These are phyloP conservation scores for Pitangus sulphuratus DNA, from an alignment of 2,797 vertebrate genomes.

Conservation along the genomic window DNA sequence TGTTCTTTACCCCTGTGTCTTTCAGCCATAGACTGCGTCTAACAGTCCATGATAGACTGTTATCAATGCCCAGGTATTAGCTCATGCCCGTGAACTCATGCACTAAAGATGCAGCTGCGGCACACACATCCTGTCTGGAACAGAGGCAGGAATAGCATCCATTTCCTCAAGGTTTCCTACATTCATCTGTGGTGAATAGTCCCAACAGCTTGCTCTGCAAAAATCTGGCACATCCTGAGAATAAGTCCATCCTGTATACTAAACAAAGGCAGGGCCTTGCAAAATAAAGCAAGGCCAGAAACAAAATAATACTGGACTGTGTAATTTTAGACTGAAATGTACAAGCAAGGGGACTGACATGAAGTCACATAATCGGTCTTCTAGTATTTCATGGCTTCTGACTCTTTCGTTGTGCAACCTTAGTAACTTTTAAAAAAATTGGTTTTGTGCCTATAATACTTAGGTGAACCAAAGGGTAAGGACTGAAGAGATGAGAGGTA, in stretches of 20 bases:
- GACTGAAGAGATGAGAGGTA: background rate
- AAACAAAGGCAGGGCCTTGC: background rate
- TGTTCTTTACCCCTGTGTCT: background rate
- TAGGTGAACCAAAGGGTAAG: background rate
- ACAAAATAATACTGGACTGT: background rate
- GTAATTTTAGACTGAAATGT: background rate
- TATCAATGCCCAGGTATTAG: background rate
- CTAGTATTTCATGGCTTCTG: background rate
- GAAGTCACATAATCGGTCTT: background rate
- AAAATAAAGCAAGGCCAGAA: background rate
- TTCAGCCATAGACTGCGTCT: too few relatives aligned
- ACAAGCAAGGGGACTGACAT: background rate
- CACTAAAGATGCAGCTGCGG: background rate
- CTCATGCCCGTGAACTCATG: background rate
- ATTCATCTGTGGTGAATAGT: background rate
- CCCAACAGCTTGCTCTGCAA: background rate
- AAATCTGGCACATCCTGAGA: background rate
- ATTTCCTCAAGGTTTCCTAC: conserved; percentile 30
- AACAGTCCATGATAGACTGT: background rate
- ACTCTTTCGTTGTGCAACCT: background rate
- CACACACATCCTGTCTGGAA: conserved; percentile 8
- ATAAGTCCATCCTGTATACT: background rate
- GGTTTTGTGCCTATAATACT: background rate
- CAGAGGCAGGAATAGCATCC: conserved; percentile 39
- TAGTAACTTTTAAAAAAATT: background rate